These are phyloP conservation scores for Phrixothrix hirtus DNA, from an alignment of 2,888 invertebrate genomes.

Conservation along the genomic window DNA sequence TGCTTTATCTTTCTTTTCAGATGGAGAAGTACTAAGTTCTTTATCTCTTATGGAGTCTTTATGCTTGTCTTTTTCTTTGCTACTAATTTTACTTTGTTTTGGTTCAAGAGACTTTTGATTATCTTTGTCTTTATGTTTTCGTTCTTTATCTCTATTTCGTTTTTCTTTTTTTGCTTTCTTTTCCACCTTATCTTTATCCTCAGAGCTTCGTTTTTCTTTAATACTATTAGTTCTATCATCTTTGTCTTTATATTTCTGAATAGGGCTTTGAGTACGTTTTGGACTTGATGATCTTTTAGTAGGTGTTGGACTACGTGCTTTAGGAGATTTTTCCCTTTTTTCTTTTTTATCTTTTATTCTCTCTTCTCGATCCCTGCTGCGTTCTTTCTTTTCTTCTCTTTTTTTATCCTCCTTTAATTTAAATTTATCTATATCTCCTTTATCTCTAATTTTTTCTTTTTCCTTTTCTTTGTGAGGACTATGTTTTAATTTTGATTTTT, in stretches of 20 bases:
- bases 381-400: constrained; percentile 44
- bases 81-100: constrained; percentile 36
- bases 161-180: constrained; percentile 64
- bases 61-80: constrained; percentile 41
- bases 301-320: constrained; percentile 46
- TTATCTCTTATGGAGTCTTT: too few species aligned
- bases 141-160: constrained; percentile 68
- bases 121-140: constrained; percentile 51
- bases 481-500: constrained; percentile 57
- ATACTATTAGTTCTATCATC: constrained; percentile 46
- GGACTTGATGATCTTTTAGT: constrained; percentile 45
- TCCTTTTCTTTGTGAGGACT: constrained; percentile 65
- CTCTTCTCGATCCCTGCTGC: constrained; percentile 59
- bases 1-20: constrained; percentile 60
- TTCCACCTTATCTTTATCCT: constrained; percentile 51
- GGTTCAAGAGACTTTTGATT: constrained; percentile 39
- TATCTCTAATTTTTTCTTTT: constrained; percentile 55
- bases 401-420: constrained; percentile 58
- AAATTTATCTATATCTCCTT: constrained; percentile 54
- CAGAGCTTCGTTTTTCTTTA: constrained; percentile 43
- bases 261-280: constrained; percentile 1
- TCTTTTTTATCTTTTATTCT: constrained; percentile 60
- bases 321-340: constrained; percentile 57
- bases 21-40: constrained; percentile 58
- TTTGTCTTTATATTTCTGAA: constrained; percentile 42